A percentile compares a stretch with the other conserved stretches of the same genome.
Conservation (phyloP, 2,113 vertebrate species). For the Rhagologus leucostigma region DNA sequence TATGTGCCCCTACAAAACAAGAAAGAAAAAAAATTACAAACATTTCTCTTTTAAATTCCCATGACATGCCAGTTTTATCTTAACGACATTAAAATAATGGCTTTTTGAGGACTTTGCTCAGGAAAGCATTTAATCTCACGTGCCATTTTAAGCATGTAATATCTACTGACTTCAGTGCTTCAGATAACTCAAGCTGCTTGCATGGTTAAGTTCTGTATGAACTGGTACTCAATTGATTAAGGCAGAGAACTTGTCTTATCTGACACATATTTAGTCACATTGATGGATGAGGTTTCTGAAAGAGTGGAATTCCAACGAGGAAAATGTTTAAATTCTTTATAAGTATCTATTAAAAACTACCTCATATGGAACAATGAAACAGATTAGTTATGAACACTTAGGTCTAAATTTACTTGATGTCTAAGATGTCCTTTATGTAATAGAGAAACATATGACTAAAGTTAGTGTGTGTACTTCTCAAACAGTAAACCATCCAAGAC, state of each 20-base stretch:
- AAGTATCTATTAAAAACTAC: not conserved
- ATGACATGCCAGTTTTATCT: not conserved
- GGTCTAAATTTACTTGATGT: not conserved
- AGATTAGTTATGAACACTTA: not conserved
- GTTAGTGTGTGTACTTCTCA: not conserved
- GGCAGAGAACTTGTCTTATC: not conserved
- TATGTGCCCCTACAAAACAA: slow-evolving; percentile 16
- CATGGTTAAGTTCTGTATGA: not conserved
- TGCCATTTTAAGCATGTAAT: not conserved
- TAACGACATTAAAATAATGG: not conserved
- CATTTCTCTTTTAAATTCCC: not conserved
- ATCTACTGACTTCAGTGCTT: not conserved
- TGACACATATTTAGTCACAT: not conserved
- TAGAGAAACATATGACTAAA: not conserved
- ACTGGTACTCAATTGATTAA: not conserved
- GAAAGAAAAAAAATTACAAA: not conserved
- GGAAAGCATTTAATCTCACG: not conserved
- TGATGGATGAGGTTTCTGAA: not conserved
- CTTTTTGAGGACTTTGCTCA: not conserved
- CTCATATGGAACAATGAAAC: not conserved
- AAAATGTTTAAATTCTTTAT: not conserved
- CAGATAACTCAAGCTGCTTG: not conserved
- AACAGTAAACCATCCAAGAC: not conserved
- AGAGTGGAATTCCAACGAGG: not conserved
- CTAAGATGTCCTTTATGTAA: not conserved